A percentile compares a stretch with the other conserved stretches of the same genome.
phyloP scores from a whole-genome alignment of 2,797 vertebrate species.

The Periparus ater region DNA sequence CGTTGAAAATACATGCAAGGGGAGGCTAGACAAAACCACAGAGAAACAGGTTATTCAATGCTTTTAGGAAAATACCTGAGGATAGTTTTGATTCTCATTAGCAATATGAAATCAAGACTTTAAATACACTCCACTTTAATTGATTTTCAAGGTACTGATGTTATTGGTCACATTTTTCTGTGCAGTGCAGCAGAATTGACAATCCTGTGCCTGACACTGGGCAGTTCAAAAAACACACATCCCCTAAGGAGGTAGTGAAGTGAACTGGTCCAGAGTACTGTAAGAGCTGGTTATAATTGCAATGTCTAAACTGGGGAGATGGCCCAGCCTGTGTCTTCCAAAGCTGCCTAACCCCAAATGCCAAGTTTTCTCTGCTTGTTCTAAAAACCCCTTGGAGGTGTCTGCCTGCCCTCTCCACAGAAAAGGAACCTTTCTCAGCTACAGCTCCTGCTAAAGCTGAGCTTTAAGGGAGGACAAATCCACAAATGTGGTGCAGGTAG shows the following conservation, averaged over 20 bases:
- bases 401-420: neutral
- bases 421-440: neutral
- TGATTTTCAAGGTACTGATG: neutral
- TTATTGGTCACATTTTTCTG: neutral
- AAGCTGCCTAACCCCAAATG: neutral
- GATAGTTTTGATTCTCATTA: neutral
- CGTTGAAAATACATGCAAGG: neutral
- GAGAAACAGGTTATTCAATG: neutral
- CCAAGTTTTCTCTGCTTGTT: neutral
- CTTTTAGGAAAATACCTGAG: neutral
- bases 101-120: neutral
- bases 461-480: neutral
- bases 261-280: neutral
- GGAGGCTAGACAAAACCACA: conserved; percentile 5
- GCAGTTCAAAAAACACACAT: neutral
- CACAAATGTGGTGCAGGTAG: neutral
- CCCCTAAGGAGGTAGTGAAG: neutral
- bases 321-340: neutral
- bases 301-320: neutral
- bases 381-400: neutral
- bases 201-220: neutral
- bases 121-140: neutral
- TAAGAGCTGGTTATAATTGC: neutral
- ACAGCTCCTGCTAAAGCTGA: neutral
- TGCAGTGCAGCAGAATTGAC: neutral